Evolutionary conservation across 2,797 vertebrate species (phyloP).

Genomic region (Muscicapa striata): DNA sequence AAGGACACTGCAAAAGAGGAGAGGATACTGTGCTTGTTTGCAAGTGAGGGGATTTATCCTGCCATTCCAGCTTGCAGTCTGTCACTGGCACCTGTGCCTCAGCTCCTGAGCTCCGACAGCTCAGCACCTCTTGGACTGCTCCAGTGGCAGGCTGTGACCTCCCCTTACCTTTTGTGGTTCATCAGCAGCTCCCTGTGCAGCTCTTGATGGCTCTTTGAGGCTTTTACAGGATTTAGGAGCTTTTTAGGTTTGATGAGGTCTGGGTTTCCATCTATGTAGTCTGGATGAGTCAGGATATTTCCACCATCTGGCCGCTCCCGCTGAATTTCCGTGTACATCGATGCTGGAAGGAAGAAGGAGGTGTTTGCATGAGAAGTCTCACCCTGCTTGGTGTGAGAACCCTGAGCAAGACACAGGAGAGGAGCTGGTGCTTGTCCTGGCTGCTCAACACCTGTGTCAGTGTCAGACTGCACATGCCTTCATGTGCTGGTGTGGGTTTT

Average conservation of each 20-base stretch:
- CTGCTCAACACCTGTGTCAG: fast-evolving
- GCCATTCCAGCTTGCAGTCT: background rate
- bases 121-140: background rate
- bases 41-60: background rate
- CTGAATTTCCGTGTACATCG: slow-evolving; percentile 88
- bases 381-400: background rate
- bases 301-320: slow-evolving; percentile 73
- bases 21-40: background rate
- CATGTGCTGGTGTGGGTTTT: background rate
- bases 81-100: background rate
- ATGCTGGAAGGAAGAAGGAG: slow-evolving; percentile 74
- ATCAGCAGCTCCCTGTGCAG: slow-evolving; percentile 93
- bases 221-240: slow-evolving; percentile 92
- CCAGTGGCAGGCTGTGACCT: background rate
- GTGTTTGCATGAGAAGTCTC: background rate
- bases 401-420: background rate
- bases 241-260: slow-evolving; percentile 97
- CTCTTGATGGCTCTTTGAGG: slow-evolving; percentile 93
- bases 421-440: background rate
- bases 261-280: slow-evolving; percentile 84
- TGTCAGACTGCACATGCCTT: background rate
- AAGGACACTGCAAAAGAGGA: background rate
- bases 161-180: slow-evolving; percentile 88
- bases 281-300: slow-evolving; percentile 82
- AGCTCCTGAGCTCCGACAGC: background rate